Base-by-base conservation (phyloP, 1,140 invertebrate species). In the Drosophila takahashii region DNA sequence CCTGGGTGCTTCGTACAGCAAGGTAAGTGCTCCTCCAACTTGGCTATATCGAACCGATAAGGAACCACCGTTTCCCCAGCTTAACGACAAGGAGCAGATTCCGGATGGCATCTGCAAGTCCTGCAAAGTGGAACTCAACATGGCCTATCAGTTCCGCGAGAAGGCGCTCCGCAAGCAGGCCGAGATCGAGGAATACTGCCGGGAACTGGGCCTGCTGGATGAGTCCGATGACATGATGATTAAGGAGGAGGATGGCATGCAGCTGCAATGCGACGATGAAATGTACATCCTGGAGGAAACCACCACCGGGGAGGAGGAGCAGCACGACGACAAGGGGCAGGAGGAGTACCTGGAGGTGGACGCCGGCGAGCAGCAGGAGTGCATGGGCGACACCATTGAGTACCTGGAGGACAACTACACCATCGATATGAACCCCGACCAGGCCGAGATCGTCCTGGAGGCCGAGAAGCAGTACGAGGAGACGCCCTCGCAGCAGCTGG, bases 61-160 rank as follows among this genome's bases (percentile, higher is more conserved):
- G 15, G 36, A n/a, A 15, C 5, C 1, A 11, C 10, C 15, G 1
- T 1, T 15, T n/a, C n/a, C n/a, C 0, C 13, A 87, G 85, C 32
- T 83, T 9, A 86, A 90, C 67, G 77, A 72, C 7, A 78, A 71
- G 18, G 79, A 87, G 11, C 73, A 70, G 27, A 76, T 90, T 9
- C 90, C 90, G 6, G 79, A 91, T 45, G 70, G 72, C 18, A 92
- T 92, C 26, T 92, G 90, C 54, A 83, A 81, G 47, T 59, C 62
- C 1, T 92, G 90, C 79, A 85, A 84, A 22, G 72, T 91, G 22
- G 85, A 84, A 53, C 74, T 92, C 8, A 92, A 89, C 32, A 83
- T 92, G 86, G 90, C 90, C 0, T 91, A 73, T 52, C 87, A 92
- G 52, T 91, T 92, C 47, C 90, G 90, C 0, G 74, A 77, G 47